phyloP scores from a whole-genome alignment of 64 coral and sea anemone genomes.

The Dendrophyllia cribrosa region DNA sequence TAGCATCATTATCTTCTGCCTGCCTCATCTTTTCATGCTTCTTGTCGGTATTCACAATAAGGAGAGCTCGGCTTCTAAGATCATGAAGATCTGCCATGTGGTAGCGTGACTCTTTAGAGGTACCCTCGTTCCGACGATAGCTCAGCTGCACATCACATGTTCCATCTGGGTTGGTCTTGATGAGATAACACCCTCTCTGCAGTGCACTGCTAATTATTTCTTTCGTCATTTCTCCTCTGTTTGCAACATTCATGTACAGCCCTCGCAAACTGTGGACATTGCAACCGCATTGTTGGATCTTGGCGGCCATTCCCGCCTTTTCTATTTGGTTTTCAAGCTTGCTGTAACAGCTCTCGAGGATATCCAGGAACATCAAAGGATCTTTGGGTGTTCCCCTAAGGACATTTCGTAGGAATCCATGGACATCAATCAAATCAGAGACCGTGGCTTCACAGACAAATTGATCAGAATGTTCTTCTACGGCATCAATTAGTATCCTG shows the following conservation, averaged over 20 bases:
- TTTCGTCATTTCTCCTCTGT: slow-evolving; percentile 73
- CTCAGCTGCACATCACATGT: slow-evolving; percentile 32
- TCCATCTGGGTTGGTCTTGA: background rate
- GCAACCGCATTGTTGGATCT: slow-evolving; percentile 57
- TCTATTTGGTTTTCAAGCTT: slow-evolving; percentile 3
- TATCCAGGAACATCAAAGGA: slow-evolving; percentile 29
- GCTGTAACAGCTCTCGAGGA: background rate
- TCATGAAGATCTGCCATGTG: slow-evolving; percentile 66
- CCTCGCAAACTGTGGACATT: slow-evolving; percentile 80
- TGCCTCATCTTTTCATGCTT: background rate
- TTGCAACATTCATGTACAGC: slow-evolving; percentile 77
- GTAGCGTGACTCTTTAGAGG: slow-evolving; percentile 33
- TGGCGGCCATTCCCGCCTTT: slow-evolving; percentile 54
- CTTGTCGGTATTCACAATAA: slow-evolving; percentile 61
- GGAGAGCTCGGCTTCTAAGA: slow-evolving; percentile 86
- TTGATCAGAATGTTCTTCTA: slow-evolving; percentile 82
- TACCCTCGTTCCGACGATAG: slow-evolving; percentile 7
- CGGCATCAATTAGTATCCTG: slow-evolving; percentile 56
- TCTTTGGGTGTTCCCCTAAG: slow-evolving; percentile 23
- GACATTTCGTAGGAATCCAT: slow-evolving; percentile 61
- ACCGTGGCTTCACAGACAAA: slow-evolving; percentile 78
- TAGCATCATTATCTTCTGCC: background rate
- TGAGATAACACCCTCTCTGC: slow-evolving; percentile 43
- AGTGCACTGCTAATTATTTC: slow-evolving; percentile 75
- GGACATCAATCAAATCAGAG: slow-evolving; percentile 80